Conservation (phyloP, 2,113 vertebrate genomes). For the Pristiophorus japonicus region DNA sequence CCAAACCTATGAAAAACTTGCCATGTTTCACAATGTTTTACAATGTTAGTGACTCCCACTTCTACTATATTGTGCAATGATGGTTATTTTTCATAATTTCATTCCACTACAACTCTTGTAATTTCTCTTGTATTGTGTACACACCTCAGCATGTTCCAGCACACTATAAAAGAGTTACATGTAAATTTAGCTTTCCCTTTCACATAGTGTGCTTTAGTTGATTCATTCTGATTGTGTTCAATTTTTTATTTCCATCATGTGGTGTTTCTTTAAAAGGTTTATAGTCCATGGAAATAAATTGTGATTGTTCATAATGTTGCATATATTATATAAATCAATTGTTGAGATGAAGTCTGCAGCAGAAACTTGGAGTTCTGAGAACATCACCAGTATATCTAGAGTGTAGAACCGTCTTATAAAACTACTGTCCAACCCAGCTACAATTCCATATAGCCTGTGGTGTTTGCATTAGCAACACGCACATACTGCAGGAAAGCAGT, state of each 20-base stretch:
- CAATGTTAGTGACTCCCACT: neutral
- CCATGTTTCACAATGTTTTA: neutral
- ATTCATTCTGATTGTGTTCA: neutral
- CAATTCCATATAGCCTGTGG: neutral
- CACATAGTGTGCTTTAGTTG: neutral
- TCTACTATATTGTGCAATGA: neutral
- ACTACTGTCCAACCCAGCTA: neutral
- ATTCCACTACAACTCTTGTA: neutral
- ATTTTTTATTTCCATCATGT: neutral
- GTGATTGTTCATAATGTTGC: neutral
- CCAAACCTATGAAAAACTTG: neutral
- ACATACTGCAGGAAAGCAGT: neutral
- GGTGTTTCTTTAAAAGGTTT: neutral
- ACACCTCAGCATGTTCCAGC: neutral
- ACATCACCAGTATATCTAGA: neutral
- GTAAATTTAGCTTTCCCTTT: neutral
- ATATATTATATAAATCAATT: neutral
- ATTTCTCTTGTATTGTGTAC: neutral
- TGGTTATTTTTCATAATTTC: neutral
- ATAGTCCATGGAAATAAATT: neutral
- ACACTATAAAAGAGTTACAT: neutral
- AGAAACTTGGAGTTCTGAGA: too few species aligned
- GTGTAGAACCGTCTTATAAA: neutral
- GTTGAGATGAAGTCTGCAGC: neutral
- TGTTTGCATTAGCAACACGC: neutral